Conservation (phyloP, 2,888 invertebrate species). For the Meandrusa payeni region DNA sequence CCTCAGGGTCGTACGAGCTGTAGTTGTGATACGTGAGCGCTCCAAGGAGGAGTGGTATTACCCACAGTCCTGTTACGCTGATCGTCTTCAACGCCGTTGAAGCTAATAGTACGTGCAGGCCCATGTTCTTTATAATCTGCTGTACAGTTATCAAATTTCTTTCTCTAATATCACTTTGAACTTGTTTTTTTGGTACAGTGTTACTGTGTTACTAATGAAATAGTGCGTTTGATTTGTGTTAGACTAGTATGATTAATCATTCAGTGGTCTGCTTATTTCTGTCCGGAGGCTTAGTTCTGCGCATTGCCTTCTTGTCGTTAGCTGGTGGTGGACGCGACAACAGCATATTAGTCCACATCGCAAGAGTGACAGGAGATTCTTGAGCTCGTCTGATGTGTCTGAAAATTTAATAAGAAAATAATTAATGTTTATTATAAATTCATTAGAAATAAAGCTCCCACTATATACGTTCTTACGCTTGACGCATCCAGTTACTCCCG, state of each 20-base stretch:
- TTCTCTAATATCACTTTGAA: too few relatives aligned
- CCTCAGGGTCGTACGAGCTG: conserved; percentile 90
- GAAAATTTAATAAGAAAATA: conserved; percentile 3
- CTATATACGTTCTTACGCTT: too few relatives aligned
- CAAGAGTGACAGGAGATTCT: conserved; percentile 30
- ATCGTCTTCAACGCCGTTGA: conserved; percentile 90
- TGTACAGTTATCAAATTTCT: too few relatives aligned
- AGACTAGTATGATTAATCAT: conserved; percentile 23
- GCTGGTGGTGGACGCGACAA: conserved; percentile 42
- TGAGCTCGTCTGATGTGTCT: conserved; percentile 28
- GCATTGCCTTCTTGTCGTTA: conserved; percentile 49
- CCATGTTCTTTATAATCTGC: conserved; percentile 73
- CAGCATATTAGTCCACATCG: conserved; percentile 65
- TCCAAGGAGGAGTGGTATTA: conserved; percentile 90
- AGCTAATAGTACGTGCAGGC: conserved; percentile 86
- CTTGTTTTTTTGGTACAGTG: too few relatives aligned
- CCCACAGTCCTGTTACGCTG: conserved; percentile 90
- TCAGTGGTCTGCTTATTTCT: conserved; percentile 38
- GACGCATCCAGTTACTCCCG: too few relatives aligned
- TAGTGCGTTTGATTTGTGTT: too few relatives aligned
- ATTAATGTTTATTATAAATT: not conserved
- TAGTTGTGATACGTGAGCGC: conserved; percentile 91
- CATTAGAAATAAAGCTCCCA: too few relatives aligned
- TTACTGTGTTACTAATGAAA: too few relatives aligned
- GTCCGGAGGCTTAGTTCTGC: conserved; percentile 70